Conservation (phyloP, 2,113 vertebrate genomes). For the Stictonetta naevosa region DNA sequence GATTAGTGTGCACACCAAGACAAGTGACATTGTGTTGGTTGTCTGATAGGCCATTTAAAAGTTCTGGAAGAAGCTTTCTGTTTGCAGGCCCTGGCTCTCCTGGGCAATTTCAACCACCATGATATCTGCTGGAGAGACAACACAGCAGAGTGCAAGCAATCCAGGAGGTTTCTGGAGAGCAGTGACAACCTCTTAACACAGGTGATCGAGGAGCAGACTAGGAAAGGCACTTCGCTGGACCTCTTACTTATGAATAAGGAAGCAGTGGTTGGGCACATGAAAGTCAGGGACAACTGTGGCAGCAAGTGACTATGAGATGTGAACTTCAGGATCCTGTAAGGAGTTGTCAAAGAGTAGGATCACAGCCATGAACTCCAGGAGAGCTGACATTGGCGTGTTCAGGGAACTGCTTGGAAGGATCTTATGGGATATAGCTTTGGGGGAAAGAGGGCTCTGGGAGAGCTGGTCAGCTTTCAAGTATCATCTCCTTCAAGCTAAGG, state of each 20-base stretch:
- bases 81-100: neutral
- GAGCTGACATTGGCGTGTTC: neutral
- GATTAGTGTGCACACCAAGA: neutral
- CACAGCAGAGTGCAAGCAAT: neutral
- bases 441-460: neutral
- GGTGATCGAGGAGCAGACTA: neutral
- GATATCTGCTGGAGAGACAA: neutral
- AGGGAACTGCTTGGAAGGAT: neutral
- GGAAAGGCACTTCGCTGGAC: neutral
- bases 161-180: neutral
- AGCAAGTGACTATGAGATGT: neutral
- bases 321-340: neutral
- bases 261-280: neutral
- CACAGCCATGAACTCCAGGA: neutral
- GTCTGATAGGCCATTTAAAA: neutral
- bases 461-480: neutral
- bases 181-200: neutral
- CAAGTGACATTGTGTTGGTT: neutral
- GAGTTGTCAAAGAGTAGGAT: neutral
- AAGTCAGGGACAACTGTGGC: neutral
- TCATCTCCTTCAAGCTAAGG: neutral
- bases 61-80: neutral
- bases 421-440: accelerated
- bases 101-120: neutral
- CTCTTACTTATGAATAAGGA: neutral